A percentile compares a stretch with the other conserved stretches of the same genome.
Conservation (phyloP, 2,113 vertebrate species). For the Callionymus lyra region DNA sequence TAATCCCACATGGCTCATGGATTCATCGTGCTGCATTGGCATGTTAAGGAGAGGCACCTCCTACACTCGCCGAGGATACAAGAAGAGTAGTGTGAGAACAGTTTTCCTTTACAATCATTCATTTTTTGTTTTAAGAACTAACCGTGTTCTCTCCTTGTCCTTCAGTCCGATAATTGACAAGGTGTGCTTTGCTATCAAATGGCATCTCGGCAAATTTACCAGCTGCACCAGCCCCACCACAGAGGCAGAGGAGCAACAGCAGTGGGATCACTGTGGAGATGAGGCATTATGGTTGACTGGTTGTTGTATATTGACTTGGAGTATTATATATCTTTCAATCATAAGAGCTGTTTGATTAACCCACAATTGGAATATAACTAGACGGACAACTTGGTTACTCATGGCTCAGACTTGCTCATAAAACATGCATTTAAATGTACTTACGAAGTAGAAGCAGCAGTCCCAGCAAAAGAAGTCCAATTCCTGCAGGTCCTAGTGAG, state of each 20-base stretch:
- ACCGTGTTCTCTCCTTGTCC: constrained; percentile 78
- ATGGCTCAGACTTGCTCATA: too few species aligned
- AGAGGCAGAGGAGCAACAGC: constrained; percentile 66
- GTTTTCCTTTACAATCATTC: not conserved
- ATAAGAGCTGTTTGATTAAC: too few species aligned
- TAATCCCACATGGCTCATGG: not conserved
- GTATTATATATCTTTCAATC: too few species aligned
- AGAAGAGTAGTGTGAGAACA: constrained; percentile 5
- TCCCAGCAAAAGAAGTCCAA: constrained; percentile 74
- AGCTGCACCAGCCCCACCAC: constrained; percentile 32
- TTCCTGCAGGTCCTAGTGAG: constrained; percentile 62
- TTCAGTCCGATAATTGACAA: constrained; percentile 78
- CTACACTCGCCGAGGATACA: constrained; percentile 21
- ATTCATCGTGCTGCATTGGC: constrained; percentile 4
- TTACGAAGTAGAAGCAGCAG: constrained; percentile 74
- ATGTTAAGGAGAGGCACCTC: constrained; percentile 31
- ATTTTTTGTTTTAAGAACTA: constrained; percentile 24
- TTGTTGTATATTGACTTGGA: too few species aligned
- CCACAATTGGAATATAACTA: too few species aligned
- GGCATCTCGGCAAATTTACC: constrained; percentile 57
- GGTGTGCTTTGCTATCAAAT: constrained; percentile 71
- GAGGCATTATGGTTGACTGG: not conserved
- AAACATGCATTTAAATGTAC: constrained; percentile 31
- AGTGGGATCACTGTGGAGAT: constrained; percentile 71
- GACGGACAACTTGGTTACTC: too few species aligned